phyloP scores from a whole-genome alignment of 1,140 invertebrate genomes.

The Bombus terrestris region DNA sequence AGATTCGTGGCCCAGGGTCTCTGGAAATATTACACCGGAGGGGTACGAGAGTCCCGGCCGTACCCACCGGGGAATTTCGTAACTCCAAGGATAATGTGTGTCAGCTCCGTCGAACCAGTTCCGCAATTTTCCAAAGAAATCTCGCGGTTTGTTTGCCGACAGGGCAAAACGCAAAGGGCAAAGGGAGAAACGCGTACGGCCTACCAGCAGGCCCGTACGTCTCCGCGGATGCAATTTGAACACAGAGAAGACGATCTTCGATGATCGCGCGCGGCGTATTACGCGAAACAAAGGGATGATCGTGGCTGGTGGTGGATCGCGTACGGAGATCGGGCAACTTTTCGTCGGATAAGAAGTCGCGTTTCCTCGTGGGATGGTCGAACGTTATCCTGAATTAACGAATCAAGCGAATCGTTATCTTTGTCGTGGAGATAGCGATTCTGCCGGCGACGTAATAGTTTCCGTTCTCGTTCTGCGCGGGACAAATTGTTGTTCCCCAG shows the following conservation, averaged over 20 bases:
- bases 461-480: constrained; percentile 35
- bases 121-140: constrained; percentile 40
- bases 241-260: too few species aligned
- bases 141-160: constrained; percentile 48
- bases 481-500: constrained; percentile 59
- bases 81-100: constrained; percentile 66
- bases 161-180: too few species aligned
- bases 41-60: constrained; percentile 39
- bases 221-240: too few species aligned
- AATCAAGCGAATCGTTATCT: constrained; percentile 63
- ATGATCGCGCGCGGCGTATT: too few species aligned
- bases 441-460: constrained; percentile 37
- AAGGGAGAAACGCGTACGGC: not conserved
- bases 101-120: constrained; percentile 62
- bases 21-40: constrained; percentile 79
- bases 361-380: not conserved
- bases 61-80: constrained; percentile 66
- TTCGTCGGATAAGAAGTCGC: constrained; percentile 51
- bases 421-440: constrained; percentile 52
- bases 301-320: too few species aligned
- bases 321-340: not conserved
- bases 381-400: constrained; percentile 41
- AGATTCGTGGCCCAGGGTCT: constrained; percentile 78
- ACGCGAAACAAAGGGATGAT: too few species aligned
- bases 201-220: not conserved